Conservation (phyloP, 2,797 vertebrate species). For the Dipus sagitta region DNA sequence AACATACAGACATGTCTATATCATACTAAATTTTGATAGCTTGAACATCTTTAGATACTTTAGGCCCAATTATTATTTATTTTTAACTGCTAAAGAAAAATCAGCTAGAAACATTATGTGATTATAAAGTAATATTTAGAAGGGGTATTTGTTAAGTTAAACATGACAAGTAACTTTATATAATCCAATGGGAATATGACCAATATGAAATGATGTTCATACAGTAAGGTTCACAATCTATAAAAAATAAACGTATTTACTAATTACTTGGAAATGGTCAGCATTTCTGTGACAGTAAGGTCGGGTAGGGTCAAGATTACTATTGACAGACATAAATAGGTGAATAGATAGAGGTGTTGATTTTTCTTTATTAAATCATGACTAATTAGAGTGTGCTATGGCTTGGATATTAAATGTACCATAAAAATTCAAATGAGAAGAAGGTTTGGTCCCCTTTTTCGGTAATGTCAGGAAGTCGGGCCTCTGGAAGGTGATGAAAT, state of each 20-base stretch:
- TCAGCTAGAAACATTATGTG: background rate
- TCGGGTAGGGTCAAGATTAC: background rate
- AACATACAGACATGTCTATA: background rate
- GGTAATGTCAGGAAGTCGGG: background rate
- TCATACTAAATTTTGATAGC: conserved; percentile 10
- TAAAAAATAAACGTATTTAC: background rate
- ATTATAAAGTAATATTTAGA: background rate
- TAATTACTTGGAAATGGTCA: conserved; percentile 20
- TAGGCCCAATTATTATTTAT: background rate
- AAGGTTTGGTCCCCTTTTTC: background rate
- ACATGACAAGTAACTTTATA: background rate
- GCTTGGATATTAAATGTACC: background rate
- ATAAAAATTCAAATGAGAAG: background rate
- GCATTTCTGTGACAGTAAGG: background rate
- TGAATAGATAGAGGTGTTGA: background rate
- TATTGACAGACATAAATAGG: conserved; percentile 66
- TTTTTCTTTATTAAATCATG: conserved; percentile 27
- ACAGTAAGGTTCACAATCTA: too few species aligned
- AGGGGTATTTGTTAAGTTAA: conserved; percentile 14
- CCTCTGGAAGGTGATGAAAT: background rate
- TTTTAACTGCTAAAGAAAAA: conserved; percentile 51
- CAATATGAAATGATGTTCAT: too few species aligned
- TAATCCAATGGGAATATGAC: too few species aligned
- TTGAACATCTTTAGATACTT: background rate
- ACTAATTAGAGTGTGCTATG: background rate